These are phyloP conservation scores for Trichogramma pretiosum DNA, from an alignment of 1,140 invertebrate species.

Conservation along the genomic window DNA sequence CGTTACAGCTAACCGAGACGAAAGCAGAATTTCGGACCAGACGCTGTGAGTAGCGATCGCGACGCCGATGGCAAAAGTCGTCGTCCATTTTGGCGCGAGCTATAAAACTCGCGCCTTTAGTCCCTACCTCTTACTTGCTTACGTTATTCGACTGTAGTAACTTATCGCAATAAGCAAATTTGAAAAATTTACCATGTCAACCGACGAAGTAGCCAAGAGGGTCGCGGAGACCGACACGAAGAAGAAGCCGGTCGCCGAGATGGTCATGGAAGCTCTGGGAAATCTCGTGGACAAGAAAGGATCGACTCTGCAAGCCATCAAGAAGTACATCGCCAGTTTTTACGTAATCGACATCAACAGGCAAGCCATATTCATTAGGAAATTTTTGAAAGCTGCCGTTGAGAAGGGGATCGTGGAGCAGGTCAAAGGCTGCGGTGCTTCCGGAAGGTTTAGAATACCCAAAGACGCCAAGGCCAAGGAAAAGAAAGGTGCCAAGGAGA, in stretches of 20 bases:
- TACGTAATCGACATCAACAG: constrained; percentile 53
- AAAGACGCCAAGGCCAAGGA: background rate
- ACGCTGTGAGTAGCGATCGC: too few species aligned
- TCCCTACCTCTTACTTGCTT: too few species aligned
- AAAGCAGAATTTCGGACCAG: too few species aligned
- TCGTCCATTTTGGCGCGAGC: too few species aligned
- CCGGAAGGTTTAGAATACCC: background rate
- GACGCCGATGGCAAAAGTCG: too few species aligned
- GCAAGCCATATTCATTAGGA: constrained; percentile 51
- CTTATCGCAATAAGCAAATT: too few species aligned
- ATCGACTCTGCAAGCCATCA: constrained; percentile 53
- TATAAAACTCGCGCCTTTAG: too few species aligned
- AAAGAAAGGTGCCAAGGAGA: background rate
- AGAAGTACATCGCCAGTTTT: constrained; percentile 52
- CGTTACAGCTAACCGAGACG: too few species aligned
- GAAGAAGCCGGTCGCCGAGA: constrained; percentile 46
- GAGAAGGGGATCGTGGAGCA: constrained; percentile 46
- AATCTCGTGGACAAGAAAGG: constrained; percentile 52
- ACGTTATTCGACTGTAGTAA: too few species aligned
- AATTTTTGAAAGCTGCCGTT: constrained; percentile 51
- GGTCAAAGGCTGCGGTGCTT: constrained; percentile 32
- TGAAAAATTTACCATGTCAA: too few species aligned
- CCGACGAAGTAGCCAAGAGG: background rate
- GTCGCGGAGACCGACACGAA: constrained; percentile 34
- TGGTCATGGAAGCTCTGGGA: constrained; percentile 52